Conservation (phyloP, 1,140 invertebrate species). For the Drosophila kurseongensis region DNA sequence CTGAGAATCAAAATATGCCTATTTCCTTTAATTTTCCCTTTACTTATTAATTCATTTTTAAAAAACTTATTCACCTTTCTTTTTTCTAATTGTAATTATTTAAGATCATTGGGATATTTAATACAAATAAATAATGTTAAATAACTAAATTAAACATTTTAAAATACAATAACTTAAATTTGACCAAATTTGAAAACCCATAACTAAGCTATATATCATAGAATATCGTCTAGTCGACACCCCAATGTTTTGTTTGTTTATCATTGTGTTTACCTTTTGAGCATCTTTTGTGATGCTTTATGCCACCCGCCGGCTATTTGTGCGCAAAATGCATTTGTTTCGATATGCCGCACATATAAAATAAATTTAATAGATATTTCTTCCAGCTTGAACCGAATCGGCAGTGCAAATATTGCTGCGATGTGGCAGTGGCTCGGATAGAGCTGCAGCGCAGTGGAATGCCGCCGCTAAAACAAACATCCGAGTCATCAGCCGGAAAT, state of each 20-base stretch:
- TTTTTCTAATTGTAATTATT: no score
- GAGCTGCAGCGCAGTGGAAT: constrained; percentile 29
- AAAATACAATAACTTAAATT: no score
- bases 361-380: constrained; percentile 48
- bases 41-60: no score
- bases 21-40: no score
- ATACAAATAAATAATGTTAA: background rate
- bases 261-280: constrained; percentile 39
- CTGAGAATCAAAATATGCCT: no score
- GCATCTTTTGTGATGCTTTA: constrained; percentile 41
- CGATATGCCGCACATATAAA: constrained; percentile 37
- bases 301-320: constrained; percentile 41
- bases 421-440: constrained; percentile 10
- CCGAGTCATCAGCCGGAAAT: constrained; percentile 68
- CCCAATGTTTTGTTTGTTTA: constrained; percentile 10
- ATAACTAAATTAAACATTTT: background rate
- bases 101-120: no score
- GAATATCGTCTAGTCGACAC: background rate
- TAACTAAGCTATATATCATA: background rate
- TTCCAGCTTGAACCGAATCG: constrained; percentile 10
- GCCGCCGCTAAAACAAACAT: constrained; percentile 62
- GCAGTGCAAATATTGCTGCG: constrained; percentile 34
- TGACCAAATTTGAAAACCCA: no score
- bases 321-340: constrained; percentile 53
- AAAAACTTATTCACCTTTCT: no score